A percentile compares a stretch with the other conserved stretches of the same genome.
Evolutionary conservation across 1,140 invertebrate species (phyloP).

Genomic region (Melipona quadrifasciata): DNA sequence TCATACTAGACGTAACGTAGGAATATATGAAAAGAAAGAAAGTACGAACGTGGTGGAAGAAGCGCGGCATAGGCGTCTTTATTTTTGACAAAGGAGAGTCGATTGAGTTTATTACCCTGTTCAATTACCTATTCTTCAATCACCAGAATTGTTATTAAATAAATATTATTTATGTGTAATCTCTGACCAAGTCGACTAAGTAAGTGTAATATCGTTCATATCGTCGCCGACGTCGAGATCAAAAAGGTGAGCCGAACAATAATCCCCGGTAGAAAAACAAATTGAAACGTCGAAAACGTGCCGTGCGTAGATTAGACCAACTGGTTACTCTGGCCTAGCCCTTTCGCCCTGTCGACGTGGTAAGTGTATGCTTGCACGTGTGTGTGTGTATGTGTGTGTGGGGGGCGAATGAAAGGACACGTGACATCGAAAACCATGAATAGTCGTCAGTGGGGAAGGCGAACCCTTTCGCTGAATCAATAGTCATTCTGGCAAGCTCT

Average conservation of each 20-base stretch:
- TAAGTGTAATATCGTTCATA: neutral
- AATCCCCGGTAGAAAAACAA: conserved; percentile 61
- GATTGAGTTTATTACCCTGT: no score
- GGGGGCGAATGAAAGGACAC: conserved; percentile 61
- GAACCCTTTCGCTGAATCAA: conserved; percentile 66
- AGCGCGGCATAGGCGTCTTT: no score
- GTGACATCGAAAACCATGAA: conserved; percentile 68
- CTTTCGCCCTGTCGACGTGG: neutral
- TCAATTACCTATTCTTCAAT: no score
- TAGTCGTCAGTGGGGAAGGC: conserved; percentile 52
- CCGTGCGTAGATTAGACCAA: conserved; percentile 68
- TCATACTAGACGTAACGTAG: no score
- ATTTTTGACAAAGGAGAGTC: no score
- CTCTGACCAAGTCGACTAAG: no score
- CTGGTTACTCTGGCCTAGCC: conserved; percentile 49
- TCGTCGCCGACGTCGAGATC: conserved; percentile 11
- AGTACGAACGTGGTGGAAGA: no score
- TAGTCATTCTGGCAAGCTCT: conserved; percentile 62
- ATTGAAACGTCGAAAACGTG: conserved; percentile 69
- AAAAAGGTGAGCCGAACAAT: conserved; percentile 45
- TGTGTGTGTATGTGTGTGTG: neutral
- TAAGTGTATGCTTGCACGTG: neutral
- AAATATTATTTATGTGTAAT: no score
- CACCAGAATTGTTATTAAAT: no score
- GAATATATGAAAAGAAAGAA: no score